phyloP scores from a whole-genome alignment of 2,113 vertebrate genomes.

The Acanthisitta chloris region DNA sequence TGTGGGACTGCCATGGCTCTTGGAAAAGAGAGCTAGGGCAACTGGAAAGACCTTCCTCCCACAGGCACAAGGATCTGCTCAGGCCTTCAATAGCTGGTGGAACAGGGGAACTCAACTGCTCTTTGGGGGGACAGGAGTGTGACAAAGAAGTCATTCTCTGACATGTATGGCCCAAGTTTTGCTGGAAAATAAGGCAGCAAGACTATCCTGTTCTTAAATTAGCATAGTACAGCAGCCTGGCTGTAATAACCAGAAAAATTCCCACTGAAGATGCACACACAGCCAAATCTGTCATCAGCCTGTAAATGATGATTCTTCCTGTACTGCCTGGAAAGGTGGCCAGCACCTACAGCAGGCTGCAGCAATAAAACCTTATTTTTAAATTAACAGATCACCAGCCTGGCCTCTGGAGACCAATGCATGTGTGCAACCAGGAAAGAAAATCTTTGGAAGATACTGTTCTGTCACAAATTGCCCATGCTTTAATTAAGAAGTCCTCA shows the following conservation, averaged over 20 bases:
- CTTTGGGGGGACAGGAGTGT: background rate
- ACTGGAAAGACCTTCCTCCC: background rate
- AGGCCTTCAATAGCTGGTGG: background rate
- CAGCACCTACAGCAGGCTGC: background rate
- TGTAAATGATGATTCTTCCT: background rate
- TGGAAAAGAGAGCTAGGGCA: background rate
- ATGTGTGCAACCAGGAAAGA: background rate
- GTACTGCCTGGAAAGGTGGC: background rate
- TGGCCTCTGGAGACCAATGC: background rate
- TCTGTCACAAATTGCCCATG: background rate
- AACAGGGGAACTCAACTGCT: background rate
- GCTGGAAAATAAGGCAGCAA: background rate
- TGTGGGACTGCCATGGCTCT: background rate
- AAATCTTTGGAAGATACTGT: background rate
- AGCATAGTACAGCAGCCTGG: background rate
- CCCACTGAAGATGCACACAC: background rate
- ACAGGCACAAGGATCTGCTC: background rate
- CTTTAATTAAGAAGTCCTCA: constrained; percentile 45
- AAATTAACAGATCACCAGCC: background rate
- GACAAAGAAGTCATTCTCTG: background rate
- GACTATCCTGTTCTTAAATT: background rate
- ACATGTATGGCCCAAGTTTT: background rate
- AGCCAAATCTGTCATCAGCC: background rate
- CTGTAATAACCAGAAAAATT: background rate
- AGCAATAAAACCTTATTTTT: background rate